phyloP scores from a whole-genome alignment of 92 coral and sea anemone genomes.

The Hydrozoanthus gracilis region DNA sequence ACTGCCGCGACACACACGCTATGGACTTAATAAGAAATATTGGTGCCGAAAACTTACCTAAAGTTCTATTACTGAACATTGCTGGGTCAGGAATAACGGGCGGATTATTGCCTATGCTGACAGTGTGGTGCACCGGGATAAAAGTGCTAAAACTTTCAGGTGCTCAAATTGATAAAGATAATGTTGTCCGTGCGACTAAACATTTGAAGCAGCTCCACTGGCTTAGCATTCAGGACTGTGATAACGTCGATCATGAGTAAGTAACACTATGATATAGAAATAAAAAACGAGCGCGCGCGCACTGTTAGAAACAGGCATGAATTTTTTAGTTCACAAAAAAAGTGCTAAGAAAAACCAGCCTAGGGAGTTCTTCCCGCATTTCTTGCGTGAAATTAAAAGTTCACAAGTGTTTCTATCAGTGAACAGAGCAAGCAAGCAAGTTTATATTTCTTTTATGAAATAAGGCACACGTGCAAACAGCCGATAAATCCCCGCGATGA shows the following conservation, averaged over 20 bases:
- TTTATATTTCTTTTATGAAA: no score
- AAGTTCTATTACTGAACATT: constrained; percentile 16
- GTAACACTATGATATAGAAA: not conserved
- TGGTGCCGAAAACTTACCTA: constrained; percentile 20
- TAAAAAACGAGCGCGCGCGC: no score
- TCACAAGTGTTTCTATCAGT: no score
- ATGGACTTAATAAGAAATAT: constrained; percentile 25
- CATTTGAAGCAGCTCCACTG: constrained; percentile 32
- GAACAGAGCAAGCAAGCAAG: no score
- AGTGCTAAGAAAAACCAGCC: no score
- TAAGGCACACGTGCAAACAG: no score
- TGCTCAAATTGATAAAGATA: constrained; percentile 4
- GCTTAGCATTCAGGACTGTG: constrained; percentile 39
- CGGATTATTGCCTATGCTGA: constrained; percentile 15
- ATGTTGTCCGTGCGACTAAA: constrained; percentile 3
- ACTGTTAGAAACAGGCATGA: no score
- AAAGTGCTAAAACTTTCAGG: constrained; percentile 17
- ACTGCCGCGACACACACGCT: constrained; percentile 8
- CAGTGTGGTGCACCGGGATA: constrained; percentile 32
- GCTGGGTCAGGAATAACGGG: constrained; percentile 35
- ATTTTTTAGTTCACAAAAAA: no score
- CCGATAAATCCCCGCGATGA: no score
- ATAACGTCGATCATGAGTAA: constrained; percentile 32
- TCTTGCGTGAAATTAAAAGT: no score
- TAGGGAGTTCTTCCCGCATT: no score